These are phyloP conservation scores for Galagoides demidoff DNA, from an alignment of 2,797 vertebrate genomes.

Conservation along the genomic window DNA sequence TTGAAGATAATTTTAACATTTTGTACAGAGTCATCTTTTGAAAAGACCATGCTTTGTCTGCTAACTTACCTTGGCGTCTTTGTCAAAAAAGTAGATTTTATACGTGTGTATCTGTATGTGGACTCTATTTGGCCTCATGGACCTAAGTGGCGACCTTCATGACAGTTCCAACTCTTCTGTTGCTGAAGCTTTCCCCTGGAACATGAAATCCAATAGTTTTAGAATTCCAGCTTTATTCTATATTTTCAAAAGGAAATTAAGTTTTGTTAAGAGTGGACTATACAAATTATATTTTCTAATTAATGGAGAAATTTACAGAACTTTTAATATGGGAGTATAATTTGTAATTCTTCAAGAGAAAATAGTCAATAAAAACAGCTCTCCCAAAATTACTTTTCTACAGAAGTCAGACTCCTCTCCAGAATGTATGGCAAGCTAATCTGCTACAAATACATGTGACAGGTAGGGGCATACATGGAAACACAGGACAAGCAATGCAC, in stretches of 20 bases:
- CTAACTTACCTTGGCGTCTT: not conserved
- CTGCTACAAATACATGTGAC: not conserved
- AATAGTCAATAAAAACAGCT: not conserved
- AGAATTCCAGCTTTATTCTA: not conserved
- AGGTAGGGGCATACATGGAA: not conserved
- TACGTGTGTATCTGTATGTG: not conserved
- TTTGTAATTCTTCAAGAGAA: not conserved
- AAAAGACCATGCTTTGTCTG: not conserved
- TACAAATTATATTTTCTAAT: not conserved
- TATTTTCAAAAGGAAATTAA: not conserved
- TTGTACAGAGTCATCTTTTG: not conserved
- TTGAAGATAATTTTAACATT: not conserved
- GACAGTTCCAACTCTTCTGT: not conserved
- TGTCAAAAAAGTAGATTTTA: not conserved
- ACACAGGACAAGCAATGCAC: not conserved
- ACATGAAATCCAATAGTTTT: not conserved
- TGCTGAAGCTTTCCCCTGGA: not conserved
- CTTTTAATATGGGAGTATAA: not conserved
- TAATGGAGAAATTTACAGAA: not conserved
- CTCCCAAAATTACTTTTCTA: not conserved
- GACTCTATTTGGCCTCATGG: not conserved
- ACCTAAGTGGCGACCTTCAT: not conserved
- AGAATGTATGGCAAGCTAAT: not conserved
- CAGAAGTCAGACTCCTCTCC: not conserved
- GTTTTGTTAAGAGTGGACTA: not conserved